Evolutionary conservation across 2,113 vertebrate species (phyloP).

Genomic region (Craseonycteris thonglongyai): DNA sequence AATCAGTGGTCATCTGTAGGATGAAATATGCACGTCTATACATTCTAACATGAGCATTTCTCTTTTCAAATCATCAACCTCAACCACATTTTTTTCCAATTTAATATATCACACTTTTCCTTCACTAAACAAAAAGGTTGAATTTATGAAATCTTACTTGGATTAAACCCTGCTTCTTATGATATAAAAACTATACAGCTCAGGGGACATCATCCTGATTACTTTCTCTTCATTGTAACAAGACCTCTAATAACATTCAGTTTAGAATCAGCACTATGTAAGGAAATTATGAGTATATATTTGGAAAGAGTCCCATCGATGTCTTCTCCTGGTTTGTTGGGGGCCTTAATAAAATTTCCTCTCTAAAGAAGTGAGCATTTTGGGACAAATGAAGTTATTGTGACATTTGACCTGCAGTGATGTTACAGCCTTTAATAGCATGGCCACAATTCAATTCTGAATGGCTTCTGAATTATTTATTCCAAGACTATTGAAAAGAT

Average conservation of each 20-base stretch:
- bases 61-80: background rate
- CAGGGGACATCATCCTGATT: background rate
- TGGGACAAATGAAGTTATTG: background rate
- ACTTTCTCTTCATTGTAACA: background rate
- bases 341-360: background rate
- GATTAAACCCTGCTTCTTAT: background rate
- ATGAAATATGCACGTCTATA: background rate
- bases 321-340: background rate
- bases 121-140: background rate
- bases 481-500: background rate
- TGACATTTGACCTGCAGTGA: background rate
- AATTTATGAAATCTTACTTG: background rate
- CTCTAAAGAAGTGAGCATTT: background rate
- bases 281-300: background rate
- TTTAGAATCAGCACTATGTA: background rate
- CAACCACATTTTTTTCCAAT: background rate
- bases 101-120: background rate
- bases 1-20: background rate
- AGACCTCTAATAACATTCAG: background rate
- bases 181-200: background rate
- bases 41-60: background rate
- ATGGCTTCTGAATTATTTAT: background rate
- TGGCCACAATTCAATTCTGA: background rate
- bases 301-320: background rate
- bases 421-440: background rate